Base-by-base conservation (phyloP, 2,888 invertebrate genomes). In the Folsomia candida region DNA sequence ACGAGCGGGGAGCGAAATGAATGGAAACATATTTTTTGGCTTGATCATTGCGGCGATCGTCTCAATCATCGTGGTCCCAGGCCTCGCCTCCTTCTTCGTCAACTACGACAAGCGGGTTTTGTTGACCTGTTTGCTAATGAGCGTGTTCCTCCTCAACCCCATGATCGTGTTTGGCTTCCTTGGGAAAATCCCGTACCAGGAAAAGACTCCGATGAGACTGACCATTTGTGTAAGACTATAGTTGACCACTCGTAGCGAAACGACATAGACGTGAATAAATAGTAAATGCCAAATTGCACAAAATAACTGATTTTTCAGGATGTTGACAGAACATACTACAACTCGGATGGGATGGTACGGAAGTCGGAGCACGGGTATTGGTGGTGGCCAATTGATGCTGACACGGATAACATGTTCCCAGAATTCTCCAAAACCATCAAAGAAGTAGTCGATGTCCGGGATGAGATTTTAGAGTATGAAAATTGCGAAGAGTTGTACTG, bases 181-280 rank as follows among this genome's bases (percentile, higher is more conserved):
- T 59, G 80, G 80, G 11, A 78, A 75, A 68, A 67, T 79, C 37
- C 78, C 80, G 0, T 80, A 76, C 59, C 71, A 71, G 26, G 76
- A 76, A 57, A 78, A 78, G 67, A 78, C 80, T 20, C 80, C 80
- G 1, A 76, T 80, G 78, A 69, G 78, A 27, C 58, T 79, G 1
- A 74, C 72, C 22, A 73, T 79, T 27, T 71, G 72, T 29, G 79
- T 79, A 71, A 66, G 76, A 69, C 2, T 64, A n/a, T 26, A 27
- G 18, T 26, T 22, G n/a, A n/a, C n/a, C n/a, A n/a, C n/a, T n/a
- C 18, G 51, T 14, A 14, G 11, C 51, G 51, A 11, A 51, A 14
- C 14, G 14, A 51, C 18, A 14, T 18, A 51, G 18, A 18, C 18
- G 11, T 14, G 18, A 18, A 51, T 51, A 11, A 51, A 18, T 18